A percentile compares a stretch with the other conserved stretches of the same genome.
These are phyloP conservation scores for Clitarchus hookeri DNA, from an alignment of 2,888 invertebrate species.

Conservation along the genomic window DNA sequence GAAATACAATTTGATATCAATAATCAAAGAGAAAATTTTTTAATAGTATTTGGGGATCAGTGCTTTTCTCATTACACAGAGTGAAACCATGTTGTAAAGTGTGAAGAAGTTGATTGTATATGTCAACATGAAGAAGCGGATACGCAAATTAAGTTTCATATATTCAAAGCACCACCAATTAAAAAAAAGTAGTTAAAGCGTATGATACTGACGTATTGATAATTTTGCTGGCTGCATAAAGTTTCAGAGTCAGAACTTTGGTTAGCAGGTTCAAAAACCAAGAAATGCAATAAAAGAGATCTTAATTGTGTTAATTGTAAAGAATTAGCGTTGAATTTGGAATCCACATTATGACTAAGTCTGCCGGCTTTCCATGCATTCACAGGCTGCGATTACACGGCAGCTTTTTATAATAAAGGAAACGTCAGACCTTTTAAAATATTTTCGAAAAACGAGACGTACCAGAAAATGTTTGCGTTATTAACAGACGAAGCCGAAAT, in stretches of 20 bases:
- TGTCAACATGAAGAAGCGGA: slow-evolving; percentile 49
- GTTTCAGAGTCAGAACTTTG: slow-evolving; percentile 46
- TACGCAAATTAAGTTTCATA: slow-evolving; percentile 46
- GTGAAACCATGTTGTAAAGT: slow-evolving; percentile 31
- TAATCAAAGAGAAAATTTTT: not conserved
- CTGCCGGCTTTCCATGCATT: no score
- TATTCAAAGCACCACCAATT: slow-evolving; percentile 40
- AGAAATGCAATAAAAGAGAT: slow-evolving; percentile 33
- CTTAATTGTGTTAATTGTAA: slow-evolving; percentile 40
- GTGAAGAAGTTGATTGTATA: slow-evolving; percentile 44
- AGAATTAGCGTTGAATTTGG: no score
- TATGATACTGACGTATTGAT: slow-evolving; percentile 46
- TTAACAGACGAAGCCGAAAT: no score
- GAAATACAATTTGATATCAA: not conserved
- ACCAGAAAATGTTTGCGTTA: no score
- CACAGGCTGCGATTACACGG: no score
- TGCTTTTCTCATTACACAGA: not conserved
- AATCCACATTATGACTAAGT: no score
- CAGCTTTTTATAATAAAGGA: no score
- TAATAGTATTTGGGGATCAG: not conserved
- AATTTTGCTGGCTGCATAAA: slow-evolving; percentile 43
- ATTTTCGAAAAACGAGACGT: no score
- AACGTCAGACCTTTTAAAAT: no score
- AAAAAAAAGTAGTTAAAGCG: slow-evolving; percentile 45
- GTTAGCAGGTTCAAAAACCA: slow-evolving; percentile 33